Base-by-base conservation (phyloP, 2,888 invertebrate genomes). In the Coelopa pilipes region DNA sequence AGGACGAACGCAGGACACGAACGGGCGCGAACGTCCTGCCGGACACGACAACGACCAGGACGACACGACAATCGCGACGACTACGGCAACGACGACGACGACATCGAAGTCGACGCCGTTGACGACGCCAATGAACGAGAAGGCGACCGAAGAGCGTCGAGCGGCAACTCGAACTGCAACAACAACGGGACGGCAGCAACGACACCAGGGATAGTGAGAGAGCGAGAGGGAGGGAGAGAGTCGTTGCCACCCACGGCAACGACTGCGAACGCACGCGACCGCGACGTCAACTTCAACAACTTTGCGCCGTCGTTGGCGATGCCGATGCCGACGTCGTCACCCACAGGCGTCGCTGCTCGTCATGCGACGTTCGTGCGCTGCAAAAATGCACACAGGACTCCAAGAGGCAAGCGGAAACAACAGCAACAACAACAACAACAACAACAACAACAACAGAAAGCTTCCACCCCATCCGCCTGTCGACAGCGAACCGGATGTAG, bases 311-410 rank as follows among this genome's bases (percentile, higher is more conserved):
- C 17, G 11, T 55, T 15, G 65, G 0, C 46, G 65, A 5, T n/a
- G 46, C 19, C 15, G 49, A 49, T 49, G 49, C 15, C 34, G 45
- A 21, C 49, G 50, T 50, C 50, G 66, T 49, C 66, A 66, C 5
- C 24, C 57, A 24, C 34, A 34, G 34, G 34, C 34, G 34, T 34
- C 34, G 34, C 34, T 34, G 34, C 34, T 34, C 34, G 34, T 60
- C 60, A 34, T 7, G 66, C 21, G 49, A 50, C 66, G 49, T 21
- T 50, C 66, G 66, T 34, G 34, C 34, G 21, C 57, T 59, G 57
- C 57, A 59, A 59, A 59, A 12, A 63, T 63, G 46, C 34, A 34
- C 63, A 63, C 66, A 66, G 49, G 15, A 49, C 66, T 24, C 17
- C 46, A 65, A 17, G 17, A 17, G 47, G 65, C 47, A 65, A n/a